Percentiles rank a stretch among this genome's conserved stretches.
These are phyloP conservation scores for Epinephelus fuscoguttatus DNA, from an alignment of 2,113 vertebrate genomes.

Conservation along the genomic window DNA sequence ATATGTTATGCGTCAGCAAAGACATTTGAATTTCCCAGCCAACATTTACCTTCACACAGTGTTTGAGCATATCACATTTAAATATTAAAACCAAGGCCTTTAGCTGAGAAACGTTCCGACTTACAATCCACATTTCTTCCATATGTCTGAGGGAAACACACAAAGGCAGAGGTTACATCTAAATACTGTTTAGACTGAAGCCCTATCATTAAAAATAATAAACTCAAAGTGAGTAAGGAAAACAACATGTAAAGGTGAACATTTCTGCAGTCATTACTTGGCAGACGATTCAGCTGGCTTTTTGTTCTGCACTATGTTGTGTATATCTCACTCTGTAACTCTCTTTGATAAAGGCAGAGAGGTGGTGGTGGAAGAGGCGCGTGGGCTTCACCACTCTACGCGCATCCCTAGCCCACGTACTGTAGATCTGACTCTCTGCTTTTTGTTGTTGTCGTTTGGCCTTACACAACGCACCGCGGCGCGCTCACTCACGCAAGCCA, in stretches of 20 bases:
- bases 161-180: constrained; percentile 1
- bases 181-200: not conserved
- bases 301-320: constrained; percentile 1
- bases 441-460: constrained; percentile 29
- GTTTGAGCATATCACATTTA: constrained; percentile 36
- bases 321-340: not conserved
- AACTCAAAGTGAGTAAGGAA: not conserved
- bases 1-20: constrained; percentile 78
- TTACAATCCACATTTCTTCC: constrained; percentile 1
- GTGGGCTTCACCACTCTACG: constrained; percentile 53
- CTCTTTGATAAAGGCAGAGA: constrained; percentile 43
- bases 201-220: not conserved
- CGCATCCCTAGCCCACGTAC: constrained; percentile 29
- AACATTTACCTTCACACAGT: constrained; percentile 70
- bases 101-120: not conserved
- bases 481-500: not conserved
- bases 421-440: constrained; percentile 22
- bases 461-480: not conserved
- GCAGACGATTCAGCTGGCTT: not conserved
- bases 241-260: constrained; percentile 17
- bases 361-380: constrained; percentile 31
- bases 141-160: not conserved
- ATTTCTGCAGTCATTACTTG: not conserved
- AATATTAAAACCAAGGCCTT: constrained; percentile 51
- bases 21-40: constrained; percentile 73